Conservation (phyloP, 2,888 invertebrate species). For the Drosophila flavopinicola region DNA sequence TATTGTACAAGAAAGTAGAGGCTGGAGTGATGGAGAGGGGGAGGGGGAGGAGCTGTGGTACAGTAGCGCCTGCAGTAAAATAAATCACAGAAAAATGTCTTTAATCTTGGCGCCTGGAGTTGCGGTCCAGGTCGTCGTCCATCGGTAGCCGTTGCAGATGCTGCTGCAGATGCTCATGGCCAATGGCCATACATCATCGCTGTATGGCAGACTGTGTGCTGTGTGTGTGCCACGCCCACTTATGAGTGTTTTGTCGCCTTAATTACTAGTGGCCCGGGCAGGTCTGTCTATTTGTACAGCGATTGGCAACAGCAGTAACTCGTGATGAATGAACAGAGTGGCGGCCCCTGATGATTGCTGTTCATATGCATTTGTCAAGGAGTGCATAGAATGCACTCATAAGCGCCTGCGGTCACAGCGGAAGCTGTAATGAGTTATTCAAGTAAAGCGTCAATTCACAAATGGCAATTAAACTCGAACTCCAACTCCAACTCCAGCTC, state of each 20-base stretch:
- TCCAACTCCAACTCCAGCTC: too few relatives aligned
- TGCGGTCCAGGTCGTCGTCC: constrained; percentile 29
- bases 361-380: constrained; percentile 74
- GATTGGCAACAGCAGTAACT: constrained; percentile 34
- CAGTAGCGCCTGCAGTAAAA: constrained; percentile 71
- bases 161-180: constrained; percentile 24
- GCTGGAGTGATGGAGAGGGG: too few relatives aligned
- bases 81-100: constrained; percentile 77
- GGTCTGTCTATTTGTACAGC: constrained; percentile 64
- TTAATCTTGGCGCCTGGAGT: constrained; percentile 72
- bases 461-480: constrained; percentile 65
- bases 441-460: constrained; percentile 57
- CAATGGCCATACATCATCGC: constrained; percentile 66
- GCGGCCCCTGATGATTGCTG: constrained; percentile 52
- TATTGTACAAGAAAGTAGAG: background rate
- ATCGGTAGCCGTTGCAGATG: constrained; percentile 27
- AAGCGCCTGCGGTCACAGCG: constrained; percentile 61
- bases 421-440: constrained; percentile 79
- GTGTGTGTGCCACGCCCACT: constrained; percentile 63
- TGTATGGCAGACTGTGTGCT: constrained; percentile 57
- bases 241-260: constrained; percentile 77
- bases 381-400: constrained; percentile 60
- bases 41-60: constrained; percentile 3
- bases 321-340: constrained; percentile 51
- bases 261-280: constrained; percentile 65